Percentiles rank a stretch among this genome's conserved stretches.
Evolutionary conservation across 2,113 vertebrate species (phyloP).

Genomic region (Phocoena sinus): DNA sequence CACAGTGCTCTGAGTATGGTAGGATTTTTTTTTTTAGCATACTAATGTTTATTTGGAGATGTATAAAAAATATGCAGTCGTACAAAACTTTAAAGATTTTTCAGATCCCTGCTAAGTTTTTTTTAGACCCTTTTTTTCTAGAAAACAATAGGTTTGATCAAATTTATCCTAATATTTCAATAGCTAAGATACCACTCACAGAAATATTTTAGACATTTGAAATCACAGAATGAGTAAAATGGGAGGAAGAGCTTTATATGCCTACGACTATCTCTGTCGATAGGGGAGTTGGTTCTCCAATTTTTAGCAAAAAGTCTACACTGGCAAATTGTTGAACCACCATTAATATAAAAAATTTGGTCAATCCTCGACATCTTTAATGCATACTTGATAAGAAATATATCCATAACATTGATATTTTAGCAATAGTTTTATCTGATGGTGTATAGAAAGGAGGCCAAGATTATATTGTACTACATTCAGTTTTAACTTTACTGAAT

Average conservation of each 20-base stretch:
- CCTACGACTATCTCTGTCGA: neutral
- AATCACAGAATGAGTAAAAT: neutral
- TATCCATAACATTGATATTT: neutral
- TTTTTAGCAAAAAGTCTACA: neutral
- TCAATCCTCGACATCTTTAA: neutral
- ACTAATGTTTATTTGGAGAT: neutral
- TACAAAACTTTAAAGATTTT: neutral
- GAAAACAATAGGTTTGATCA: neutral
- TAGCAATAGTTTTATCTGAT: neutral
- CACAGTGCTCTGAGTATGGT: neutral
- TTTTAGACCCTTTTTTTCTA: neutral
- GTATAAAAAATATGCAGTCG: neutral
- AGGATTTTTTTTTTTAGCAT: neutral
- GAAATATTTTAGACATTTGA: neutral
- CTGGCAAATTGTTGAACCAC: neutral
- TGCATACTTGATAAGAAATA: neutral
- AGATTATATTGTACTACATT: neutral
- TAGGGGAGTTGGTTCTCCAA: neutral
- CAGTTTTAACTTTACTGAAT: slow-evolving; percentile 28
- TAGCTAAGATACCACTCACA: neutral
- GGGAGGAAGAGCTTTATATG: neutral
- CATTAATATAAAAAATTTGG: neutral
- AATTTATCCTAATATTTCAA: neutral
- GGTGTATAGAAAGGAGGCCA: neutral
- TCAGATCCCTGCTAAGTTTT: neutral